phyloP scores from a whole-genome alignment of 2,113 vertebrate species.

The Boleophthalmus pectinirostris region DNA sequence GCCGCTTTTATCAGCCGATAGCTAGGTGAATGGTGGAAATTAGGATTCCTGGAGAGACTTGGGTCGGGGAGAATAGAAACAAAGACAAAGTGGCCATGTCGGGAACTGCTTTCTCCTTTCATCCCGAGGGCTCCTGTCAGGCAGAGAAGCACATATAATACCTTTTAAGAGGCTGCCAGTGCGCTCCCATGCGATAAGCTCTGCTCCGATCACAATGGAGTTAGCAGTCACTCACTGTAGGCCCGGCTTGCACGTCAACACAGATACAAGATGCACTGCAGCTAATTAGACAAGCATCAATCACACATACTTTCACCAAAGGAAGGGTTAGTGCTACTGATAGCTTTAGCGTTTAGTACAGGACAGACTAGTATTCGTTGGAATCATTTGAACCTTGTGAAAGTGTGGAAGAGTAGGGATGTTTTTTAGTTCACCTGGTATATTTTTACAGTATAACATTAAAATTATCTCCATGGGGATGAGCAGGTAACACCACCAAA shows the following conservation, averaged over 20 bases:
- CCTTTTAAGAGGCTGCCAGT: conserved; percentile 79
- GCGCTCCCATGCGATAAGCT: conserved; percentile 76
- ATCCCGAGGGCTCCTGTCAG: conserved; percentile 78
- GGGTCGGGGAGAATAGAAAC: conserved; percentile 76
- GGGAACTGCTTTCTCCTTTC: conserved; percentile 77
- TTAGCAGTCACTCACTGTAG: conserved; percentile 71
- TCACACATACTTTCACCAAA: conserved; percentile 21
- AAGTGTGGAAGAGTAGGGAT: neutral
- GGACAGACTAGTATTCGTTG: neutral
- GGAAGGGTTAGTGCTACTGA: neutral
- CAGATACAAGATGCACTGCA: conserved; percentile 45
- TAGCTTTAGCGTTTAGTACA: neutral
- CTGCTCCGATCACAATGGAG: conserved; percentile 73
- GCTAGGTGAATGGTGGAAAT: conserved; percentile 79
- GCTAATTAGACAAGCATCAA: conserved; percentile 57
- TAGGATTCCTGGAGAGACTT: conserved; percentile 81
- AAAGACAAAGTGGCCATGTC: conserved; percentile 75
- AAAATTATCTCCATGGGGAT: too few species aligned
- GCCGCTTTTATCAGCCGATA: conserved; percentile 77
- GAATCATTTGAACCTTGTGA: neutral
- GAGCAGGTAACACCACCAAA: too few species aligned
- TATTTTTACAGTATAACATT: too few species aligned
- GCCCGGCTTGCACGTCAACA: conserved; percentile 63
- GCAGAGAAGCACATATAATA: conserved; percentile 76
- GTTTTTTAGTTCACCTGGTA: too few species aligned